Evolutionary conservation across 2,113 vertebrate species (phyloP).

Genomic region (Campylomormyrus tamandua): DNA sequence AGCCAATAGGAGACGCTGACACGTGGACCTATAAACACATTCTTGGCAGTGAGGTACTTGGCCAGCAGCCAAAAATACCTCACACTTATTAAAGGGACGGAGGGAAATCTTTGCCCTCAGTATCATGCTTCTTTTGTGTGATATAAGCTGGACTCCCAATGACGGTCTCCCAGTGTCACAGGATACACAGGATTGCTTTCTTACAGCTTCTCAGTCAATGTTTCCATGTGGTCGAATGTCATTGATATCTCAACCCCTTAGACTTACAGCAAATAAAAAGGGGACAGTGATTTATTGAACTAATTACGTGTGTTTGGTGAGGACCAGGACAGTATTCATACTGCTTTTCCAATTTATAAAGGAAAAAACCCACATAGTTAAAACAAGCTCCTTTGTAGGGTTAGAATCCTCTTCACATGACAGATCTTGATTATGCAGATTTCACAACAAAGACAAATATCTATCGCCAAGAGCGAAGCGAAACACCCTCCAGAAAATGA

Average conservation of each 20-base stretch:
- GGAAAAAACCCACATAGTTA: background rate
- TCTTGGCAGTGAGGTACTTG: slow-evolving; percentile 32
- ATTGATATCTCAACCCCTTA: slow-evolving; percentile 24
- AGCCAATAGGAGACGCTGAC: slow-evolving; percentile 16
- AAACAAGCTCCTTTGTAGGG: background rate
- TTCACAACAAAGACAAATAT: background rate
- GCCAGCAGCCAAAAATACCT: slow-evolving; percentile 29
- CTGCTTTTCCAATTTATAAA: background rate
- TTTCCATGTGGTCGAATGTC: slow-evolving; percentile 17
- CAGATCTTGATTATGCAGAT: background rate
- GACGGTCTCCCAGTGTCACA: slow-evolving; percentile 21
- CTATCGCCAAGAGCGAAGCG: background rate
- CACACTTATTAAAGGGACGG: background rate
- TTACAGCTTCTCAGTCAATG: slow-evolving; percentile 17
- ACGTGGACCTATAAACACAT: slow-evolving; percentile 39
- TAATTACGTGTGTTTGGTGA: background rate
- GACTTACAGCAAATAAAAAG: slow-evolving; percentile 12
- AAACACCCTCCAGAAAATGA: background rate
- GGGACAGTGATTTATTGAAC: background rate
- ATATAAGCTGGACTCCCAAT: slow-evolving; percentile 28
- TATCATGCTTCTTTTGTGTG: slow-evolving; percentile 18
- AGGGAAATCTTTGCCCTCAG: background rate
- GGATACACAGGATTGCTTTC: slow-evolving; percentile 23
- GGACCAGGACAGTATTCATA: background rate
- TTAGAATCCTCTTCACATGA: background rate